phyloP scores from a whole-genome alignment of 1,140 invertebrate genomes.

The Caenorhabditis remanei region DNA sequence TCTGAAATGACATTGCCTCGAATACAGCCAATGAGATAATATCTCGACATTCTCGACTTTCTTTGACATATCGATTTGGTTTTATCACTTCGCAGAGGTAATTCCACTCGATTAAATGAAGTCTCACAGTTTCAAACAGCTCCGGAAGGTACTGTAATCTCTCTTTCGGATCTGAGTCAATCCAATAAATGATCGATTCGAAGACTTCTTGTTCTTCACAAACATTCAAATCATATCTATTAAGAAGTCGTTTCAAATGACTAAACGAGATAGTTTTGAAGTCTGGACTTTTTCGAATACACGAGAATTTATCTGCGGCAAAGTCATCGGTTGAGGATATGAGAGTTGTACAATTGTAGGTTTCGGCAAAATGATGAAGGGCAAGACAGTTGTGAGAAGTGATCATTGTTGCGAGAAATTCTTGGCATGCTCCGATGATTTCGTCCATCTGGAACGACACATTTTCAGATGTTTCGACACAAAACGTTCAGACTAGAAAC shows the following conservation, averaged over 20 bases:
- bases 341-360: slow-evolving; percentile 65
- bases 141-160: slow-evolving; percentile 53
- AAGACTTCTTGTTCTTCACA: slow-evolving; percentile 66
- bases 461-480: no score
- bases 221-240: slow-evolving; percentile 64
- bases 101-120: slow-evolving; percentile 46
- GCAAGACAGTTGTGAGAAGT: slow-evolving; percentile 65
- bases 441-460: slow-evolving; percentile 63
- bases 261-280: slow-evolving; percentile 63
- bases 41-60: slow-evolving; percentile 6
- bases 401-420: slow-evolving; percentile 63
- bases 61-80: slow-evolving; percentile 14
- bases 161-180: slow-evolving; percentile 33
- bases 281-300: slow-evolving; percentile 57
- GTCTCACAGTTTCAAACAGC: slow-evolving; percentile 49
- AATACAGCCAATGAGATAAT: not conserved
- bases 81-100: slow-evolving; percentile 41
- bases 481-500: no score
- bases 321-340: slow-evolving; percentile 64
- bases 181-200: slow-evolving; percentile 62
- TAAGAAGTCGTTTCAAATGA: slow-evolving; percentile 64
- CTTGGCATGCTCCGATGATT: slow-evolving; percentile 64
- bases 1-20: not conserved
- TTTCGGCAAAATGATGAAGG: slow-evolving; percentile 66
- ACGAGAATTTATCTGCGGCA: slow-evolving; percentile 65